Base-by-base conservation (phyloP, 2,888 invertebrate species). In the Cartodere bifasciata region DNA sequence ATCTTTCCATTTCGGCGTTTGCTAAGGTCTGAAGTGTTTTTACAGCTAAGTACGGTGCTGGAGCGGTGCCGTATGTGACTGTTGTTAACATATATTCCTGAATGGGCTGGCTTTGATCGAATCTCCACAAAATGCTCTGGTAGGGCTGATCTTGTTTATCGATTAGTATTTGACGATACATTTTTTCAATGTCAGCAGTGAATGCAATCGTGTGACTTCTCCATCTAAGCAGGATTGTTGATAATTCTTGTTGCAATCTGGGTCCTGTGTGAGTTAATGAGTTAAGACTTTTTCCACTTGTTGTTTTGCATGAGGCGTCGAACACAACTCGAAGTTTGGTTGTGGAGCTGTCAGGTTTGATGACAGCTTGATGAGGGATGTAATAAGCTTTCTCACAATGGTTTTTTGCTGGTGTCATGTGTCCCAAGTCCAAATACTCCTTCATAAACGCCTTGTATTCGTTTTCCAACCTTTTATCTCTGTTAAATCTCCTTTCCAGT, bases 171-270 rank as follows among this genome's bases (percentile, higher is more conserved):
- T 40, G 40, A 6, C 47, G 12, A 23, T 44, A 48, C 44, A 46
- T 48, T 35, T 47, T 44, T 6, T 36, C 35, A 9, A 47, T 15
- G 27, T 45, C 46, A 2, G 45, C 45, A 3, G 37, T 33, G 14
- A 48, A 37, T 5, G 34, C 42, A 5, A 45, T 26, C 13, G 5
- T n/a, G 27, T 46, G 35, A 5, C 2, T 26, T 38, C 47, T 29
- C 40, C 39, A 47, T 23, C 46, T 30, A 24, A 47, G 14, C 10
- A 47, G 17, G 13, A 47, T 41, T 12, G 37, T 35, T n/a, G 36
- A 9, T 10, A 46, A 20, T 9, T 46, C 42, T 17, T 44, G 29
- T 25, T 42, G 38, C 14, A 43, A 15, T 28, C 33, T 36, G 4
- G 44, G 41, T 6, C 40, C 41, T 2, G 23, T 22, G 13, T 35